Conservation (phyloP, 1,140 invertebrate species). For the Drosophila equinoxialis region DNA sequence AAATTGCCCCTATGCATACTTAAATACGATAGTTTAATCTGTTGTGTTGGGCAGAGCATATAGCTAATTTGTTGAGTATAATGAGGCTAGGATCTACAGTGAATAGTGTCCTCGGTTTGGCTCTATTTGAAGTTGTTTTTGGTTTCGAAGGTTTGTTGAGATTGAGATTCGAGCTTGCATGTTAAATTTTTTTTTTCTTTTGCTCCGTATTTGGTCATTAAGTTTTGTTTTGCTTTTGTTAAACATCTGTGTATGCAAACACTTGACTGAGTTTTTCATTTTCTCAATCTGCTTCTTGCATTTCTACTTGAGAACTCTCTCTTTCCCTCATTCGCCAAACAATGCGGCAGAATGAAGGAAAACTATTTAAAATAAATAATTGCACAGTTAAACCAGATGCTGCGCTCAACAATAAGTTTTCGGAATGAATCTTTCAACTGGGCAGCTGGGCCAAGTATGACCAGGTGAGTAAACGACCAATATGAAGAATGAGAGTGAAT, state of each 20-base stretch:
- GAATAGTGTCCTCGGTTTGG: no score
- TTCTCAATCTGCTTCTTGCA: background rate
- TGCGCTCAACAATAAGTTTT: constrained; percentile 20
- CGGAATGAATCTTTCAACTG: constrained; percentile 12
- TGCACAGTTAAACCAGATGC: constrained; percentile 53
- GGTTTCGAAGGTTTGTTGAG: no score
- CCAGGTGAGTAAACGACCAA: background rate
- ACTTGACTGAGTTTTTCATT: constrained; percentile 26
- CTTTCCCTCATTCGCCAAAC: background rate
- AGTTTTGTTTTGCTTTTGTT: background rate
- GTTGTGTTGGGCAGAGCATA: no score
- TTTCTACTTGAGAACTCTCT: background rate
- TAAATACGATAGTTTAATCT: no score
- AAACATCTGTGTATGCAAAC: constrained; percentile 21
- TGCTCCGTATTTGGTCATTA: background rate
- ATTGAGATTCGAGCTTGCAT: no score
- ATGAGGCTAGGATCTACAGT: no score
- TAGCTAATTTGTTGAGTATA: no score
- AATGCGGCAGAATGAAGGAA: constrained; percentile 28
- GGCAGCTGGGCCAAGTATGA: constrained; percentile 19
- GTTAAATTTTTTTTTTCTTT: background rate
- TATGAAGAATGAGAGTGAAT: background rate
- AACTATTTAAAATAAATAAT: constrained; percentile 65
- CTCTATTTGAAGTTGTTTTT: no score
- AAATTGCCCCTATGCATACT: no score